Conservation (phyloP, 2,113 vertebrate genomes). For the Stigmatopora nigra region DNA sequence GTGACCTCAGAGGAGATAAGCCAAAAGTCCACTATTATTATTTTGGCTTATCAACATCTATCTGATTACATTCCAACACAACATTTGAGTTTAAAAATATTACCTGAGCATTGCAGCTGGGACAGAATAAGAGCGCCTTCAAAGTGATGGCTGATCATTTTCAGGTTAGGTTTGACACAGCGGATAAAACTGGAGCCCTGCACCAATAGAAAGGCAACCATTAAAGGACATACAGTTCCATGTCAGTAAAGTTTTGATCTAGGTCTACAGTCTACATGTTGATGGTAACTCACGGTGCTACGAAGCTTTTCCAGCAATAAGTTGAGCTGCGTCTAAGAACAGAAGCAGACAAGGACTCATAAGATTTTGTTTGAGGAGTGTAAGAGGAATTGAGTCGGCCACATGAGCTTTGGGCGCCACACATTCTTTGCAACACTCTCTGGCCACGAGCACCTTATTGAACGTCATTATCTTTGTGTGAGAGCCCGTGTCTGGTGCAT, state of each 20-base stretch:
- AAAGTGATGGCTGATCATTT: constrained; percentile 97
- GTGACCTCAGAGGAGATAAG: no score
- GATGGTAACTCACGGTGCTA: constrained; percentile 84
- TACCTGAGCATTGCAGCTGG: constrained; percentile 94
- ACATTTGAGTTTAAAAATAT: not conserved
- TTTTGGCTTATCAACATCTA: not conserved
- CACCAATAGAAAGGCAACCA: constrained; percentile 15
- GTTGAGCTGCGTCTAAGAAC: constrained; percentile 89
- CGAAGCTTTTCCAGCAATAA: constrained; percentile 92
- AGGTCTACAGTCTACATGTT: not conserved
- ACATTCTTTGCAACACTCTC: not conserved
- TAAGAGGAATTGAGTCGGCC: not conserved
- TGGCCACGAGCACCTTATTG: not conserved
- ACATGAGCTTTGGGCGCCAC: not conserved
- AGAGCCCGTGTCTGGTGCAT: constrained; percentile 3
- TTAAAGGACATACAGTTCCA: not conserved
- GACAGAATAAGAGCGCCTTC: constrained; percentile 96
- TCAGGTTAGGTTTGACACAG: constrained; percentile 97
- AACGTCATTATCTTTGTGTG: constrained; percentile 7
- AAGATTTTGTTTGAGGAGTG: constrained; percentile 9
- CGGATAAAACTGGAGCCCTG: constrained; percentile 98
- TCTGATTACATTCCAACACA: not conserved
- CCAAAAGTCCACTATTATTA: no score
- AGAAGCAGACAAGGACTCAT: not conserved
- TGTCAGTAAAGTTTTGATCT: not conserved